A percentile compares a stretch with the other conserved stretches of the same genome.
These are phyloP conservation scores for Propsilocerus akamusi DNA, from an alignment of 1,140 invertebrate species.

Conservation along the genomic window DNA sequence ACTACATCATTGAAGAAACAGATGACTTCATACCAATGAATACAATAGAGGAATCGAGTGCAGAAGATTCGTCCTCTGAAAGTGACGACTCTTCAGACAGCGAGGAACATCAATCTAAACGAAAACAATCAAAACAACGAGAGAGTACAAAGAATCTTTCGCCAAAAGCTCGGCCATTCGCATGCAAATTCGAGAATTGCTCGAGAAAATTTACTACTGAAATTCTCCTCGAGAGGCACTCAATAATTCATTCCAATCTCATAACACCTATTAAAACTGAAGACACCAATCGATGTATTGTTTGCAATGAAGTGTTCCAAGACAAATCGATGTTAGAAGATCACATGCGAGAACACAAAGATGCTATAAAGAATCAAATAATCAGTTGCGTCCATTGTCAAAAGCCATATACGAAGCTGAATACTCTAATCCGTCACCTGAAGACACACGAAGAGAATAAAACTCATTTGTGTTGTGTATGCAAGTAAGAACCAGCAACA, in stretches of 20 bases:
- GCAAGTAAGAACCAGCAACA: too few species aligned
- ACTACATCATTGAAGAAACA: not conserved
- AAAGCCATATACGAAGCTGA: not conserved
- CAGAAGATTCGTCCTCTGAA: not conserved
- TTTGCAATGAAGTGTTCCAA: conserved; percentile 27
- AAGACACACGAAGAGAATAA: not conserved
- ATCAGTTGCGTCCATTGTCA: not conserved
- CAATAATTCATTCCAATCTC: not conserved
- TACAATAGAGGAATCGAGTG: not conserved
- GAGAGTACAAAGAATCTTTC: not conserved
- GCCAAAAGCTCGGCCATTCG: not conserved
- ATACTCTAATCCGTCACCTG: not conserved
- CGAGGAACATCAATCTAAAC: not conserved
- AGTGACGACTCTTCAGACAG: not conserved
- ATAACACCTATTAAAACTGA: not conserved
- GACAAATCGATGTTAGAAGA: conserved; percentile 23
- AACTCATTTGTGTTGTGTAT: not conserved
- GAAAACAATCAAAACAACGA: not conserved
- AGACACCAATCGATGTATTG: conserved; percentile 10
- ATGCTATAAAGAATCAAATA: not conserved
- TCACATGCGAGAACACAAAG: conserved; percentile 12
- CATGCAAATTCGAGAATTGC: not conserved
- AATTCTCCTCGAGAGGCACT: not conserved
- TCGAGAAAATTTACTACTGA: not conserved
- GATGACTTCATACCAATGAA: not conserved